Evolutionary conservation across 2,113 vertebrate genomes (phyloP), one percentile per base, ranked within the genome.

Genomic region (Bombycilla garrulus): DNA sequence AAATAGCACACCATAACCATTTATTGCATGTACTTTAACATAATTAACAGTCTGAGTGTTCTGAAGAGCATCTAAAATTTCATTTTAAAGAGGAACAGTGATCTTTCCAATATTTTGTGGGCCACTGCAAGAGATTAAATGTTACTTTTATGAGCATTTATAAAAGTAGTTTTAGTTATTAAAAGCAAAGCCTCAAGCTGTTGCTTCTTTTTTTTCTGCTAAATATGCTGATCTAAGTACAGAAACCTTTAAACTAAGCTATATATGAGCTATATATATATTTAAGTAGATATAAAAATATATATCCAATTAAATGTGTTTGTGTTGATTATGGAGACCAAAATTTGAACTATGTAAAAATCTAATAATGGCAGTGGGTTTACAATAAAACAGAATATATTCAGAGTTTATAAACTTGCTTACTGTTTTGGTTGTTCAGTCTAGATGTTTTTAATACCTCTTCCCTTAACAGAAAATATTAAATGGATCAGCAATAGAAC

Each of bases 1-100:
- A 78, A 94, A 91, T 67, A 93, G 56, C 60, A 60, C 38, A 86
- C 69, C 23, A 86, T 94, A 93, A 95, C 79, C 31, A 50, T 92
- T 92, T 95, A 92, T 20, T 79, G 13, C 36, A 22, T 40, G 36
- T 71, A 71, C 53, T 95, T 93, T 79, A 86, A 86, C 28, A 86
- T n/a, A 95, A 84, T 95, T 94, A 95, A 64, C 38, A 58, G 48
- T 70, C 44, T 84, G 44, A 78, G 45, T 74, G 56, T 31, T 89
- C 48, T 67, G 80, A 86, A 88, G 36, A 74, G 35, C 35, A 77
- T 66, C 44, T 78, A 42, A 51, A 94, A 67, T 74, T 91, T 84
- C 6, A 36, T 64, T 88, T 89, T 86, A 72, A 3, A 47, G 60
- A 42, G 44, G 12, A 94, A 81, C 13, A 44, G 28, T 60, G 72